A percentile compares a stretch with the other conserved stretches of the same genome.
Conservation (phyloP, 2,113 vertebrate species). For the Oncorhynchus gorbuscha region DNA sequence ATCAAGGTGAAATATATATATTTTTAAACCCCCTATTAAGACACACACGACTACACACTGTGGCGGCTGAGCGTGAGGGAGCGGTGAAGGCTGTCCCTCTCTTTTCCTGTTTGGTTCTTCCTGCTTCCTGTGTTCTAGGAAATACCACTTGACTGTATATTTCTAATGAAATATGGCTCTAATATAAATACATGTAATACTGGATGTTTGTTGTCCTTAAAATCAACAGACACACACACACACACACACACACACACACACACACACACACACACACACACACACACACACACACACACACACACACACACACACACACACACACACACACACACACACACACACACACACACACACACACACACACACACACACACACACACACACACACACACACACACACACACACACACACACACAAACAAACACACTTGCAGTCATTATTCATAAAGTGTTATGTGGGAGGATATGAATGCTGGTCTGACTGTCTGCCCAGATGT, state of each 20-base stretch:
- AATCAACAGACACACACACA: not conserved
- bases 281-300: not conserved
- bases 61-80: not conserved
- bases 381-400: not conserved
- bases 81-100: constrained; percentile 15
- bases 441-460: no score
- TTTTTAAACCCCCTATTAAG: not conserved
- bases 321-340: not conserved
- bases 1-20: no score
- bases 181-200: constrained; percentile 14
- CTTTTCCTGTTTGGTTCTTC: constrained; percentile 46
- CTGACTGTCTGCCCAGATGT: no score
- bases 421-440: not conserved
- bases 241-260: not conserved
- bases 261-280: not conserved
- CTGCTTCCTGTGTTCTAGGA: constrained; percentile 54
- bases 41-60: not conserved
- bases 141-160: constrained; percentile 34
- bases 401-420: not conserved
- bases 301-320: not conserved
- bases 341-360: not conserved
- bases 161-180: constrained; percentile 20
- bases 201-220: not conserved
- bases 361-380: not conserved
- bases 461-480: no score